phyloP scores from a whole-genome alignment of 2,888 invertebrate species.

The Limenitis camilla region DNA sequence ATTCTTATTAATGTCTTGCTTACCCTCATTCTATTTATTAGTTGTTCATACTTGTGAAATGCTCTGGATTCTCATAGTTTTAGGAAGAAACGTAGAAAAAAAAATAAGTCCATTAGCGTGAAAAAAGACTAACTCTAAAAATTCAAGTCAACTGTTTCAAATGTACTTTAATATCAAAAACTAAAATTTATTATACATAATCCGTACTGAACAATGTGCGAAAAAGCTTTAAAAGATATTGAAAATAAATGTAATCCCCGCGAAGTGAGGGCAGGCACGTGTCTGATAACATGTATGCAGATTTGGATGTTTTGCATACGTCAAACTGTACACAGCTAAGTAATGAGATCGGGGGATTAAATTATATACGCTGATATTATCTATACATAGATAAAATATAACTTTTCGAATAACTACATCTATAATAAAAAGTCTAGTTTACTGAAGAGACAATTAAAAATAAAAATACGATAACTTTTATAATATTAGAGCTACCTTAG shows the following conservation, averaged over 20 bases:
- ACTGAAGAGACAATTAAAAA: too few relatives aligned
- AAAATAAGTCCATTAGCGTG: not conserved
- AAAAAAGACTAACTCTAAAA: too few relatives aligned
- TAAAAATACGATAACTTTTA: too few relatives aligned
- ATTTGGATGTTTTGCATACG: conserved; percentile 43
- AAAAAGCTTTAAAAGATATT: conserved; percentile 31
- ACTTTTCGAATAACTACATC: conserved; percentile 20
- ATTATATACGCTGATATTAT: not conserved
- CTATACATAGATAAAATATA: conserved; percentile 26
- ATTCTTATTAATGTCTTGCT: too few relatives aligned
- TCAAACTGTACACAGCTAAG: conserved; percentile 7
- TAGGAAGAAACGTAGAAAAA: too few relatives aligned
- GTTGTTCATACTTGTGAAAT: too few relatives aligned
- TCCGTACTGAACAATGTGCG: not conserved
- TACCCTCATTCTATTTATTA: too few relatives aligned
- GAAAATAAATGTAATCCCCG: conserved; percentile 64
- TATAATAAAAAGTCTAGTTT: too few relatives aligned
- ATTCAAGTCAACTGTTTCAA: too few relatives aligned
- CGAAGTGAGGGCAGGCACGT: conserved; percentile 47
- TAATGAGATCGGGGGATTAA: conserved; percentile 26
- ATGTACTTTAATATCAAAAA: not conserved
- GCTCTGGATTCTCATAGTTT: too few relatives aligned
- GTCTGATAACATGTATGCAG: conserved; percentile 43
- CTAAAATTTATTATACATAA: not conserved
- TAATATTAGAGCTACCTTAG: too few relatives aligned